Base-by-base conservation (phyloP, 2,888 invertebrate species). In the Anodontia alba region DNA sequence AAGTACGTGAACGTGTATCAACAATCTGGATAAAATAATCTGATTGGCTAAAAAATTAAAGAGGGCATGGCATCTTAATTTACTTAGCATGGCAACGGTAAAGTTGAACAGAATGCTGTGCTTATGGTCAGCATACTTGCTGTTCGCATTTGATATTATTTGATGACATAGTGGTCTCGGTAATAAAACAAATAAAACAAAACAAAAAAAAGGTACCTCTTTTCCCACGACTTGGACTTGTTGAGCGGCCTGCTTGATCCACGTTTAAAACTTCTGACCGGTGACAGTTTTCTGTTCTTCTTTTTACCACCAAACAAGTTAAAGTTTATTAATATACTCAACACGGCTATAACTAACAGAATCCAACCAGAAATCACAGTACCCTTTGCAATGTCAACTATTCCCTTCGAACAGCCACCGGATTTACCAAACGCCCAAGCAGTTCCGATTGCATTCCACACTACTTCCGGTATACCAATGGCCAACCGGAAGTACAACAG, bases 361-460 rank as follows among this genome's bases (percentile, higher is more conserved):
- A 97, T 96, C 97, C 97, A 98, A 91, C 97, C 97, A 94, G 97
- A 97, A 71, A 97, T 95, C 0, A 97, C 97, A 88, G 97, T 96
- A 80, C 96, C 97, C 96, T 91, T 90, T 10, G 91, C 92, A 0
- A 91, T 88, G 79, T 84, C 84, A 8, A 93, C 91, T 43, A 92
- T 89, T 20, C 81, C 73, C 46, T 67, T 71, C 36, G 88, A 87
- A 82, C 92, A 93, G 10, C 76, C 83, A 43, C 83, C 83, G 7
- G 89, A 83, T 69, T 69, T 69, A 36, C 69, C 51, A 26, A 85
- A 85, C 12, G 83, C 83, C 73, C 79, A 81, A 38, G 51, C 78
- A 2, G 81, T 83, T 68, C 86, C 86, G 36, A 79, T 46, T 10
- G 71, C 78, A 49, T 86, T 86, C 86, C 86, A 83, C 8, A 51